These are phyloP conservation scores for Electrophaes corylata DNA, from an alignment of 2,888 invertebrate genomes.

Conservation along the genomic window DNA sequence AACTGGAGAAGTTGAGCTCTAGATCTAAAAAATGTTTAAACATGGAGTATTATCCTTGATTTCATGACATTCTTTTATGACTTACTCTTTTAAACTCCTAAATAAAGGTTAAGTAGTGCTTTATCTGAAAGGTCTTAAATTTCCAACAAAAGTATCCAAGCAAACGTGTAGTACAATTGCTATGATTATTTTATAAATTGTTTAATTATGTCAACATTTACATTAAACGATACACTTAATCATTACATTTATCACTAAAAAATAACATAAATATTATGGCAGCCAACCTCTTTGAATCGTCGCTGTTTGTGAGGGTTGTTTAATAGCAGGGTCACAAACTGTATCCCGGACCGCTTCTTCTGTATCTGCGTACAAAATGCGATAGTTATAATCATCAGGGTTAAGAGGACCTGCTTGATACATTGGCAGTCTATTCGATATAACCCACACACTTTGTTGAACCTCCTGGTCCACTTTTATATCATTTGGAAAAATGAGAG, in stretches of 20 bases:
- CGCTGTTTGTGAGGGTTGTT: slow-evolving; percentile 19
- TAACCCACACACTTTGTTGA: slow-evolving; percentile 89
- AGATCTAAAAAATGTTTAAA: too few species aligned
- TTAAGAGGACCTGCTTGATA: slow-evolving; percentile 88
- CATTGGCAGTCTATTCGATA: slow-evolving; percentile 90
- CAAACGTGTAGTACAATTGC: slow-evolving; percentile 12
- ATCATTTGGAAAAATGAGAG: slow-evolving; percentile 92
- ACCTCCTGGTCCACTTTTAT: slow-evolving; percentile 89
- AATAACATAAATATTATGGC: slow-evolving; percentile 47
- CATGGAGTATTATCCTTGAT: too few species aligned
- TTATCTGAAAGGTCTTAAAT: background rate
- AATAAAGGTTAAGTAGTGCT: too few species aligned
- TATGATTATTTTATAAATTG: slow-evolving; percentile 7
- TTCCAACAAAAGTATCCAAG: background rate
- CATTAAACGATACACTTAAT: background rate
- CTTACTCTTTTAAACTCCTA: too few species aligned
- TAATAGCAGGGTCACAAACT: slow-evolving; percentile 86
- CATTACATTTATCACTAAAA: slow-evolving; percentile 7
- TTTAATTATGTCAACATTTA: slow-evolving; percentile 4
- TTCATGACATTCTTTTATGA: too few species aligned
- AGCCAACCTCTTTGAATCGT: slow-evolving; percentile 40
- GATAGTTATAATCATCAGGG: slow-evolving; percentile 87
- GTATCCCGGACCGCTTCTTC: slow-evolving; percentile 86
- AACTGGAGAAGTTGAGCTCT: too few species aligned
- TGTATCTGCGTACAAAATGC: slow-evolving; percentile 87